These are phyloP conservation scores for Hirudo medicinalis DNA, from an alignment of 1,140 invertebrate species.

Conservation along the genomic window DNA sequence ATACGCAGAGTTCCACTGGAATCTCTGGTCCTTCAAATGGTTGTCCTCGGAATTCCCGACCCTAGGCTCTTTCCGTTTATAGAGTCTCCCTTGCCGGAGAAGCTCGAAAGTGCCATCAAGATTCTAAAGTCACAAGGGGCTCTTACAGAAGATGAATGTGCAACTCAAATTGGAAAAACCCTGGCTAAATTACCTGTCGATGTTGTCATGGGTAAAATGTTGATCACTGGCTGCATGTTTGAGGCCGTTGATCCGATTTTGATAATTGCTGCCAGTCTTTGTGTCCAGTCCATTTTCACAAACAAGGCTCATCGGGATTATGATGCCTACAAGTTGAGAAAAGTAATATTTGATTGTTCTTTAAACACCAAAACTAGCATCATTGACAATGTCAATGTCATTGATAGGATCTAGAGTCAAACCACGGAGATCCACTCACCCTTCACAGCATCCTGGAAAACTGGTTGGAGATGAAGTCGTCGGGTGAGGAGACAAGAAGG, in stretches of 20 bases:
- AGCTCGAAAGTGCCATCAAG: conserved; percentile 70
- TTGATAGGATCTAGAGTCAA: conserved; percentile 58
- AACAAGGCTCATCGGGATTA: conserved; percentile 69
- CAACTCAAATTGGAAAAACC: conserved; percentile 79
- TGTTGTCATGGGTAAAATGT: conserved; percentile 85
- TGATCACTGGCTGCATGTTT: conserved; percentile 80
- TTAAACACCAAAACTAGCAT: background rate
- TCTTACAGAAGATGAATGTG: conserved; percentile 61
- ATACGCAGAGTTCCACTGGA: conserved; percentile 82
- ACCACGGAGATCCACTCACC: conserved; percentile 88
- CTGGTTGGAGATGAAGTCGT: conserved; percentile 55
- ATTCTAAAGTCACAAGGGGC: conserved; percentile 46
- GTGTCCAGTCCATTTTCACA: conserved; percentile 83
- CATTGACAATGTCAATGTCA: background rate
- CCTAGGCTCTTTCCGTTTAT: conserved; percentile 82
- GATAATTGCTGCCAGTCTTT: conserved; percentile 76
- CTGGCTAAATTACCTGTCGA: conserved; percentile 82
- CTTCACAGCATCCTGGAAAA: conserved; percentile 73
- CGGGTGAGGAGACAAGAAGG: conserved; percentile 47
- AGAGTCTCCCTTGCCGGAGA: conserved; percentile 64
- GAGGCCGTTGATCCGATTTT: conserved; percentile 69
- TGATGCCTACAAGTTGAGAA: conserved; percentile 52
- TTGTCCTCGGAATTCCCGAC: conserved; percentile 81
- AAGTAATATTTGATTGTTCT: background rate
- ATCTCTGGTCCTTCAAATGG: conserved; percentile 80